A percentile compares a stretch with the other conserved stretches of the same genome.
phyloP scores from a whole-genome alignment of 2,113 vertebrate species.

The Mobula birostris region DNA sequence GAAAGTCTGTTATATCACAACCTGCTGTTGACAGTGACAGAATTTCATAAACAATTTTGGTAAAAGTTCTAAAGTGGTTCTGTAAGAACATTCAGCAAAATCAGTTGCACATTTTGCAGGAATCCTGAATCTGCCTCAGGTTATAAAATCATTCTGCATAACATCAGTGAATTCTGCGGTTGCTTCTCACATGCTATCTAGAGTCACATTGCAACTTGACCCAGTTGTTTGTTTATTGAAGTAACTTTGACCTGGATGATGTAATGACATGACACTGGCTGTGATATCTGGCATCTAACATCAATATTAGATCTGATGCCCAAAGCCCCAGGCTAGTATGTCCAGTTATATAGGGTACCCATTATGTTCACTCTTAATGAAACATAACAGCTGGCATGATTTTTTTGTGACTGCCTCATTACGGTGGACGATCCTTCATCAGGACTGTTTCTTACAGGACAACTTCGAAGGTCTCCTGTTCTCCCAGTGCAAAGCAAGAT shows the following conservation, averaged over 20 bases:
- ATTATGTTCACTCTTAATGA: background rate
- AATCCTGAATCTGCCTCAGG: background rate
- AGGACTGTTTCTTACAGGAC: background rate
- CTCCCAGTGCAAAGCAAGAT: background rate
- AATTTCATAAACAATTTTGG: background rate
- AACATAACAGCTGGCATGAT: no score
- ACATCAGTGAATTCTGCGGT: background rate
- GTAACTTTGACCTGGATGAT: background rate
- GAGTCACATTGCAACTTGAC: background rate
- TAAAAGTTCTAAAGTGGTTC: background rate
- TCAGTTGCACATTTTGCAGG: background rate
- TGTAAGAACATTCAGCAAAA: background rate
- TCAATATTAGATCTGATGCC: background rate
- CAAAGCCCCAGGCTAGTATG: background rate
- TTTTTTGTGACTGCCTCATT: no score
- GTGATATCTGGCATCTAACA: background rate
- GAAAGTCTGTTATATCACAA: background rate
- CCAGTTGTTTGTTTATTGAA: background rate
- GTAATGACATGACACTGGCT: background rate
- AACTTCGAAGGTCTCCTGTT: background rate
- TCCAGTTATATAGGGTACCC: background rate
- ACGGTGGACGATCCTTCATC: no score
- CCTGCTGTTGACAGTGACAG: background rate
- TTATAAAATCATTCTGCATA: background rate
- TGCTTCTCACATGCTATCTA: background rate